Evolutionary conservation across 2,888 invertebrate species (phyloP).

Genomic region (Oeneis ivallda): DNA sequence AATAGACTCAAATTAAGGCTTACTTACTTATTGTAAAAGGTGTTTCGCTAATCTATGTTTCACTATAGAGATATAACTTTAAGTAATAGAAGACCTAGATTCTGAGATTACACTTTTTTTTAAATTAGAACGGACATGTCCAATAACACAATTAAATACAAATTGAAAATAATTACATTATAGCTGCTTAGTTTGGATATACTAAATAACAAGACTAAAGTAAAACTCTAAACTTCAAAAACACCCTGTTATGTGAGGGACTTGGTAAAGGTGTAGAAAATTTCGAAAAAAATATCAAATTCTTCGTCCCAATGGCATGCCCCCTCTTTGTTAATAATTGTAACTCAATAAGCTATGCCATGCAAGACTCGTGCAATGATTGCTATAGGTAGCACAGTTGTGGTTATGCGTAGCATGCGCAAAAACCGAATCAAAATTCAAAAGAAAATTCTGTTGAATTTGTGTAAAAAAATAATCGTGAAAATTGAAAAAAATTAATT

Average conservation of each 20-base stretch:
- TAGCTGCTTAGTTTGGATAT: no score
- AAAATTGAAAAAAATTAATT: slow-evolving; percentile 12
- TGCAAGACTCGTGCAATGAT: slow-evolving; percentile 36
- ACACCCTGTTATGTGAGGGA: not conserved
- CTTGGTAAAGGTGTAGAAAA: not conserved
- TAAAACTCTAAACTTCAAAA: not conserved
- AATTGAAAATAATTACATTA: no score
- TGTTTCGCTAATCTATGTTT: no score
- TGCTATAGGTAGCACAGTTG: slow-evolving; percentile 28
- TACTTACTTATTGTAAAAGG: no score
- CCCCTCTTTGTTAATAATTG: slow-evolving; percentile 50
- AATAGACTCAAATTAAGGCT: no score
- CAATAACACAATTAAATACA: no score
- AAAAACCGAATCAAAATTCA: slow-evolving; percentile 47
- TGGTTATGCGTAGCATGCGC: slow-evolving; percentile 44
- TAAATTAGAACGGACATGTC: no score
- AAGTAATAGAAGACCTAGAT: no score
- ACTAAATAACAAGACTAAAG: not conserved
- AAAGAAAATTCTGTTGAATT: slow-evolving; percentile 34
- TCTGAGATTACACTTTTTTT: no score
- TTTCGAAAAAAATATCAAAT: slow-evolving; percentile 1
- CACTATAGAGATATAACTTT: no score
- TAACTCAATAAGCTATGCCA: slow-evolving; percentile 38
- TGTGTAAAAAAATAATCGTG: slow-evolving; percentile 34
- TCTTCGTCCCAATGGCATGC: slow-evolving; percentile 52